Evolutionary conservation across 1,140 invertebrate genomes (phyloP).

Genomic region (Trichonephila clavipes): DNA sequence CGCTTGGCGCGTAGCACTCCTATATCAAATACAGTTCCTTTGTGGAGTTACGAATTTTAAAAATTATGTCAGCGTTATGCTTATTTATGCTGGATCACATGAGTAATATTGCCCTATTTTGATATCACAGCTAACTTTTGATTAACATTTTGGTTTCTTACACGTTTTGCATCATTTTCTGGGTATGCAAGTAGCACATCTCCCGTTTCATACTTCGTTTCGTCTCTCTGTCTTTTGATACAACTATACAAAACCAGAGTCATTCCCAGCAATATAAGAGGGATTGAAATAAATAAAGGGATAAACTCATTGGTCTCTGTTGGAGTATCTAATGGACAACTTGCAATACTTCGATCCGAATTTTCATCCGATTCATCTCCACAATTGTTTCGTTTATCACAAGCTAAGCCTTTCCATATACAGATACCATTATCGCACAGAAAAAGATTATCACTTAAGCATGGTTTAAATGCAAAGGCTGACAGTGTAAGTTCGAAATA

Average conservation of each 20-base stretch:
- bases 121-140: too few species aligned
- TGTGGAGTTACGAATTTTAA: too few species aligned
- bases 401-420: constrained; percentile 31
- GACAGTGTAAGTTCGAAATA: neutral
- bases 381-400: constrained; percentile 46
- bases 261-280: neutral
- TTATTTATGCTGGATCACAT: neutral
- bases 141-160: too few species aligned
- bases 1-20: too few species aligned
- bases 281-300: neutral
- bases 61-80: too few species aligned
- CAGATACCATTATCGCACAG: constrained; percentile 3
- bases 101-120: neutral
- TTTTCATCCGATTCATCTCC: constrained; percentile 37
- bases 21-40: too few species aligned
- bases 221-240: neutral
- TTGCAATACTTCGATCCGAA: neutral
- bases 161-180: too few species aligned
- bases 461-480: neutral
- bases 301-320: neutral
- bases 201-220: neutral
- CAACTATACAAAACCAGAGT: neutral
- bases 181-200: neutral
- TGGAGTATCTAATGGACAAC: neutral
- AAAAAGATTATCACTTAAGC: neutral